A percentile compares a stretch with the other conserved stretches of the same genome.
phyloP scores from a whole-genome alignment of 2,888 invertebrate genomes.

The Apamea epomidion region DNA sequence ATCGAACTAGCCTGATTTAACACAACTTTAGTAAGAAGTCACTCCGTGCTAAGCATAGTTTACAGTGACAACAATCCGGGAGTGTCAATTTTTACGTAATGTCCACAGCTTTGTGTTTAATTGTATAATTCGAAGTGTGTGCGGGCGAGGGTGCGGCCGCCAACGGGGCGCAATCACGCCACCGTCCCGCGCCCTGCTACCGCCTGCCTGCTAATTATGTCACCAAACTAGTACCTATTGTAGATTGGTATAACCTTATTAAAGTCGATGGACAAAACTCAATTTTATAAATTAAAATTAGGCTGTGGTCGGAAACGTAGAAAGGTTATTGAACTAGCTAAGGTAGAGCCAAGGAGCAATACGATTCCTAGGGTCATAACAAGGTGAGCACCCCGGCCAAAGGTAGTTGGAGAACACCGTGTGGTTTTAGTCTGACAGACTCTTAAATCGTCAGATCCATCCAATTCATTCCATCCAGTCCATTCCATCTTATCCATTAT shows the following conservation, averaged over 20 bases:
- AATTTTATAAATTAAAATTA: conserved; percentile 19
- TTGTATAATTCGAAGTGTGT: conserved; percentile 69
- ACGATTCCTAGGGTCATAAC: not conserved
- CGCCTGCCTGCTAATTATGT: conserved; percentile 77
- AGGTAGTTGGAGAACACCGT: not conserved
- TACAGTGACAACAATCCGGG: conserved; percentile 50
- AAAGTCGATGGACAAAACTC: conserved; percentile 46
- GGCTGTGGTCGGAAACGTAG: not conserved
- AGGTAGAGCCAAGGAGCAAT: not conserved
- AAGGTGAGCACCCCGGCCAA: not conserved
- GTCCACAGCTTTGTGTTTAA: conserved; percentile 67
- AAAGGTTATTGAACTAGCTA: not conserved
- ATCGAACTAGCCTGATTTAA: not conserved
- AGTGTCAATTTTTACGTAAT: conserved; percentile 55
- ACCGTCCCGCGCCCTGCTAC: conserved; percentile 78
- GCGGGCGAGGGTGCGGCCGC: conserved; percentile 73
- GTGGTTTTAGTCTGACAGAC: not conserved
- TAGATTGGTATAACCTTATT: conserved; percentile 64
- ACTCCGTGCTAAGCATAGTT: conserved; percentile 41
- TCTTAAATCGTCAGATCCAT: not conserved
- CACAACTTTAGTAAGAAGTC: not conserved
- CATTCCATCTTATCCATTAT: not conserved
- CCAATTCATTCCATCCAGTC: not conserved
- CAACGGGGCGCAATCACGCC: conserved; percentile 85
- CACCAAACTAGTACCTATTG: conserved; percentile 67